Conservation (phyloP, 2,113 vertebrate species). For the Paradoxurus hermaphroditus region DNA sequence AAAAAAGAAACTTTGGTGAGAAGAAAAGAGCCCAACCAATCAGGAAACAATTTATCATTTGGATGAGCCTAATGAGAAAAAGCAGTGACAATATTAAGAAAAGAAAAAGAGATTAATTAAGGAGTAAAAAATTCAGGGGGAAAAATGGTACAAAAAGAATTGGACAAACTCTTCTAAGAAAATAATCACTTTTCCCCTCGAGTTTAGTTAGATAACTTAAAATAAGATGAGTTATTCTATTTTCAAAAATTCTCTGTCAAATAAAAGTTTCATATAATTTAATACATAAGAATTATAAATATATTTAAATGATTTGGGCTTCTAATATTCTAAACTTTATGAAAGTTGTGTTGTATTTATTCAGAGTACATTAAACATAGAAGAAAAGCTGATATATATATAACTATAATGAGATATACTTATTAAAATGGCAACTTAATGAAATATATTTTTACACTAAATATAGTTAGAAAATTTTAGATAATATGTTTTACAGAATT, state of each 20-base stretch:
- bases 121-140: background rate
- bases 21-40: background rate
- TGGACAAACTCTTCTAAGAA: background rate
- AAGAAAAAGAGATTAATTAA: background rate
- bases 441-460: background rate
- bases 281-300: background rate
- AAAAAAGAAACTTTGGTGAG: background rate
- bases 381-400: background rate
- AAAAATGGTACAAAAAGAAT: background rate
- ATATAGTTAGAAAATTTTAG: background rate
- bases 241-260: background rate
- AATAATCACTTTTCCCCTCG: background rate
- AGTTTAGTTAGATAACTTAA: background rate
- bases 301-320: background rate
- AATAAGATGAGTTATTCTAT: background rate
- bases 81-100: background rate
- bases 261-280: background rate
- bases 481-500: background rate
- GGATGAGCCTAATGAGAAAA: background rate
- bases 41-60: background rate
- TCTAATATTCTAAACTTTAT: background rate
- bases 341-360: background rate
- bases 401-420: background rate
- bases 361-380: background rate
- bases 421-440: background rate